These are phyloP conservation scores for Ylistrum balloti DNA, from an alignment of 1,140 invertebrate species.

Conservation along the genomic window DNA sequence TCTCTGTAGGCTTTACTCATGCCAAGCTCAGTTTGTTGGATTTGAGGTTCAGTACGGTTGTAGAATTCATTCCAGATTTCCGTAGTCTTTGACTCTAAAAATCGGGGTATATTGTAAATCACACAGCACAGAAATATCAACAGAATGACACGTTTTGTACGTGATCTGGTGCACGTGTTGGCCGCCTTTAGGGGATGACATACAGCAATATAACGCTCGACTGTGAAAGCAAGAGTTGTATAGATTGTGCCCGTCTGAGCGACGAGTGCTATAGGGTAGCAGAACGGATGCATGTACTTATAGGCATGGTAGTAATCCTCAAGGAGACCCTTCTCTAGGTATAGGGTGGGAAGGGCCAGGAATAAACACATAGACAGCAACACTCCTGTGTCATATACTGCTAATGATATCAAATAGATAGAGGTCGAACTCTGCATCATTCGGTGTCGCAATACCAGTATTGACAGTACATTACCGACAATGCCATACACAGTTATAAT, in stretches of 20 bases:
- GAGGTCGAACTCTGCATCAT: conserved; percentile 80
- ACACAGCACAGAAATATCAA: conserved; percentile 87
- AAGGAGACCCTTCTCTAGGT: conserved; percentile 90
- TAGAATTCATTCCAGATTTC: conserved; percentile 48
- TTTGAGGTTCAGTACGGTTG: conserved; percentile 60
- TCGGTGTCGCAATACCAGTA: conserved; percentile 77
- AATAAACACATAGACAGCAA: conserved; percentile 89
- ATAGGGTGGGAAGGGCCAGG: conserved; percentile 89
- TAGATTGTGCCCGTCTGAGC: conserved; percentile 94
- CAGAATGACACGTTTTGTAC: conserved; percentile 85
- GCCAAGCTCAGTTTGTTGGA: conserved; percentile 66
- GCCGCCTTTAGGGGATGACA: conserved; percentile 91
- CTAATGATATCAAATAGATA: conserved; percentile 79
- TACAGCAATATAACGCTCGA: conserved; percentile 90
- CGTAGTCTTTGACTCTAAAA: conserved; percentile 64
- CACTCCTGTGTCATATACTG: conserved; percentile 79
- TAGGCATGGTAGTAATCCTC: conserved; percentile 85
- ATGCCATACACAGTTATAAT: conserved; percentile 85
- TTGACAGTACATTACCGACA: conserved; percentile 79
- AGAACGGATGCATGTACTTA: conserved; percentile 84
- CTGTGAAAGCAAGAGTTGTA: conserved; percentile 89
- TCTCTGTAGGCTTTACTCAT: conserved; percentile 85
- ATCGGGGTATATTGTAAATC: conserved; percentile 87
- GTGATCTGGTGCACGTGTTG: conserved; percentile 87
- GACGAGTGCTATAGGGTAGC: conserved; percentile 86